A percentile compares a stretch with the other conserved stretches of the same genome.
Evolutionary conservation across 2,113 vertebrate genomes (phyloP).

Genomic region (Gadus chalcogrammus): DNA sequence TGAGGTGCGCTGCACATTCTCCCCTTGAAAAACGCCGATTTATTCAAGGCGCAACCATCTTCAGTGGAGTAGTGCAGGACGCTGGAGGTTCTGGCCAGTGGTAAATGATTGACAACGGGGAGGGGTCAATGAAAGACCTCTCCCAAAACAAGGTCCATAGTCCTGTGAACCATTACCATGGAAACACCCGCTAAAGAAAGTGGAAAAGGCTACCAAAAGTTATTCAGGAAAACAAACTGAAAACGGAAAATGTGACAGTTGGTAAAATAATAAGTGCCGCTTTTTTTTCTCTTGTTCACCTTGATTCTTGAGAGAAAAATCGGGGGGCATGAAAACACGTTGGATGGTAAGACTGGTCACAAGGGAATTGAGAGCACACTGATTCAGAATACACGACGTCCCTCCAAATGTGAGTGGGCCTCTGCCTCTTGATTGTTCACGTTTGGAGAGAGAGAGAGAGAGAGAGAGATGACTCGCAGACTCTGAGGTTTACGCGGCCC

Average conservation of each 20-base stretch:
- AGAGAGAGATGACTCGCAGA: conserved; percentile 2
- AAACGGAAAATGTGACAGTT: neutral
- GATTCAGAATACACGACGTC: conserved; percentile 56
- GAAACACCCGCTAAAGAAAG: neutral
- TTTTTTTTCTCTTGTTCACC: conserved; percentile 49
- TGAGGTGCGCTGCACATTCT: conserved; percentile 32
- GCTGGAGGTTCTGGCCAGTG: neutral
- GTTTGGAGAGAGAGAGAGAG: conserved; percentile 52
- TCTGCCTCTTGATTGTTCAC: conserved; percentile 64
- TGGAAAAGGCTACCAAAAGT: neutral
- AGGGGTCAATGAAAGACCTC: neutral
- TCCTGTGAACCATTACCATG: neutral
- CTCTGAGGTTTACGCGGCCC: no score
- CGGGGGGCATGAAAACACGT: conserved; percentile 21
- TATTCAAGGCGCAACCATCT: conserved; percentile 53
- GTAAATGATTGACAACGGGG: neutral
- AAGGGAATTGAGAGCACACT: conserved; percentile 42
- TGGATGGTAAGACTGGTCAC: conserved; percentile 43
- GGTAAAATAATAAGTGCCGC: conserved; percentile 11
- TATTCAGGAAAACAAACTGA: neutral
- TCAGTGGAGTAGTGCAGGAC: conserved; percentile 17
- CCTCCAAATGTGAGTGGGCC: conserved; percentile 51
- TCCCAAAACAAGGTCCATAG: neutral
- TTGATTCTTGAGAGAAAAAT: conserved; percentile 62
- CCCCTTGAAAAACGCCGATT: conserved; percentile 57